These are phyloP conservation scores for Taurulus bubalis DNA, from an alignment of 2,113 vertebrate genomes.

Conservation along the genomic window DNA sequence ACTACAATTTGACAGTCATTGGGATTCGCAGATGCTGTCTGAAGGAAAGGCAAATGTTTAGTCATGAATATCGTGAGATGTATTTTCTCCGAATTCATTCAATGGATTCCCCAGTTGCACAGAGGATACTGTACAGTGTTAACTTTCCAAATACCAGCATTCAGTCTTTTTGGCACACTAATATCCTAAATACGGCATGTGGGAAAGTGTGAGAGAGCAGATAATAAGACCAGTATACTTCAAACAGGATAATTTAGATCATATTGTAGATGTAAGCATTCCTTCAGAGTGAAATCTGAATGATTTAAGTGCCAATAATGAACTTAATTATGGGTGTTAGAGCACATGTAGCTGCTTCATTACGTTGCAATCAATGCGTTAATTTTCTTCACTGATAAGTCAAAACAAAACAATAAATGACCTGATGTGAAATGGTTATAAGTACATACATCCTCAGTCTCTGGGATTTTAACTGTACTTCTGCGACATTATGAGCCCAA, in stretches of 20 bases:
- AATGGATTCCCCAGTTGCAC: constrained; percentile 37
- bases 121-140: background rate
- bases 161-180: constrained; percentile 24
- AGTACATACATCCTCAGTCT: background rate
- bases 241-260: constrained; percentile 4
- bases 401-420: constrained; percentile 30
- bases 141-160: constrained; percentile 56
- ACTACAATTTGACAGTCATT: constrained; percentile 22
- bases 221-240: background rate
- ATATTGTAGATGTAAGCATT: constrained; percentile 22
- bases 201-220: constrained; percentile 12
- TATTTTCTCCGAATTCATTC: constrained; percentile 55
- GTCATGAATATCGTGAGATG: constrained; percentile 40
- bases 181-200: constrained; percentile 12
- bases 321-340: constrained; percentile 20
- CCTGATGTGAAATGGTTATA: background rate
- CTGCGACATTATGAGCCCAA: background rate
- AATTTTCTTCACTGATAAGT: constrained; percentile 2
- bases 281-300: constrained; percentile 17
- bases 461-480: background rate
- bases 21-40: constrained; percentile 28
- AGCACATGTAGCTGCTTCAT: constrained; percentile 26
- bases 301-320: constrained; percentile 30
- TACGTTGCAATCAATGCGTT: background rate
- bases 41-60: constrained; percentile 1